phyloP scores from a whole-genome alignment of 2,113 vertebrate genomes.

The Suncus etruscus region DNA sequence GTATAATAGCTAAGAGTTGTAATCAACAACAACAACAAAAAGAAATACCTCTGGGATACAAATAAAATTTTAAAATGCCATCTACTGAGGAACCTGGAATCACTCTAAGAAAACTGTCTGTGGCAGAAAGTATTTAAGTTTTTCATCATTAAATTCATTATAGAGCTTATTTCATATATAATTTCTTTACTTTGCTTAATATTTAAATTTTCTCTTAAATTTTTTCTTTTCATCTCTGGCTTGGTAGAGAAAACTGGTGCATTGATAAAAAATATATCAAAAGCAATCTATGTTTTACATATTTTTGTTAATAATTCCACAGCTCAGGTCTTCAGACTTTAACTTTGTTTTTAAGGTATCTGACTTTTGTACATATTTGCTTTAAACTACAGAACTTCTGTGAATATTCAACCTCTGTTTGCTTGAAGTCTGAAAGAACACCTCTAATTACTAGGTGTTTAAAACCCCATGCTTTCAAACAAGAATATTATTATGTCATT shows the following conservation, averaged over 20 bases:
- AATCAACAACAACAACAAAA: background rate
- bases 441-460: constrained; percentile 21
- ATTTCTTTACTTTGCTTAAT: background rate
- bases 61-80: constrained; percentile 38
- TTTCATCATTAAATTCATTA: constrained; percentile 19
- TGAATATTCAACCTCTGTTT: constrained; percentile 46
- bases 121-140: background rate
- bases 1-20: too few relatives aligned
- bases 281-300: constrained; percentile 25
- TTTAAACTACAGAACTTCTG: constrained; percentile 43
- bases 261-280: background rate
- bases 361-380: constrained; percentile 60
- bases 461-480: constrained; percentile 18
- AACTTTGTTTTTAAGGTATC: constrained; percentile 43
- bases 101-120: background rate
- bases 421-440: background rate
- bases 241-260: background rate
- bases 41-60: constrained; percentile 1
- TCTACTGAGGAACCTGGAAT: constrained; percentile 10
- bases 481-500: constrained; percentile 28
- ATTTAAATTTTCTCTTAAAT: constrained; percentile 15
- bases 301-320: constrained; percentile 16
- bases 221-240: constrained; percentile 5
- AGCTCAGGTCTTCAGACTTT: constrained; percentile 33
- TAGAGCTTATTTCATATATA: background rate